Evolutionary conservation across 2,113 vertebrate species (phyloP), one percentile per base, ranked within the genome.

Genomic region (Catharus bicknelli): DNA sequence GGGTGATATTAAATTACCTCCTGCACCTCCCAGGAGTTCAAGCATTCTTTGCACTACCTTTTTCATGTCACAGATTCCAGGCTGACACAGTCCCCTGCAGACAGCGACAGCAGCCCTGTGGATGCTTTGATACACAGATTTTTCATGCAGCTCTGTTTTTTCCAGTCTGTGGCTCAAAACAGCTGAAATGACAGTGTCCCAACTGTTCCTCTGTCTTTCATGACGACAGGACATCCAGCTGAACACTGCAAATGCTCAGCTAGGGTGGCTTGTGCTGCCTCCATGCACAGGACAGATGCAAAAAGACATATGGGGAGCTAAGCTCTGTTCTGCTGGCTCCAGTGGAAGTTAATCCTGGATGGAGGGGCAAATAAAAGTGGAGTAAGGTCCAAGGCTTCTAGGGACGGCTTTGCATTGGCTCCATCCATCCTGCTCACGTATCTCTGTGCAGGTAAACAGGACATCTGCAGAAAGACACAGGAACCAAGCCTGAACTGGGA

Each of bases 1-100:
- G 78, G 67, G 88, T 90, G 82, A 94, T 90, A 96, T 83, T 87
- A 95, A 95, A 94, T 91, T 91, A 92, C 90, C 48, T 82, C 25
- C 66, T 42, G 54, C 36, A 87, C 74, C 90, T 94, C 92, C 75
- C 51, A 54, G 50, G 47, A 95, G 90, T 45, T 78, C 54, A 40
- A 43, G 67, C 32, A 77, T 91, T 83, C 69, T 76, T 80, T 88
- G 58, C 3, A 0, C 21, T 88, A 90, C 72, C 43, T 92, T 94
- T 91, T 91, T 76, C 32, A 76, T 58, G 58, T 66, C 75, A 62
- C 20, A 32, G 51, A 93, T 43, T 89, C 59, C 78, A 69, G 70
- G 86, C 62, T 89, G 62, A 48, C 1, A 0, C 4, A 3, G 27
- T 57, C 67, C 82, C 62, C 74, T 0, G 1, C 11, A 3, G 48